phyloP scores from a whole-genome alignment of 1,140 invertebrate genomes.

The Dreissena rostriformis region DNA sequence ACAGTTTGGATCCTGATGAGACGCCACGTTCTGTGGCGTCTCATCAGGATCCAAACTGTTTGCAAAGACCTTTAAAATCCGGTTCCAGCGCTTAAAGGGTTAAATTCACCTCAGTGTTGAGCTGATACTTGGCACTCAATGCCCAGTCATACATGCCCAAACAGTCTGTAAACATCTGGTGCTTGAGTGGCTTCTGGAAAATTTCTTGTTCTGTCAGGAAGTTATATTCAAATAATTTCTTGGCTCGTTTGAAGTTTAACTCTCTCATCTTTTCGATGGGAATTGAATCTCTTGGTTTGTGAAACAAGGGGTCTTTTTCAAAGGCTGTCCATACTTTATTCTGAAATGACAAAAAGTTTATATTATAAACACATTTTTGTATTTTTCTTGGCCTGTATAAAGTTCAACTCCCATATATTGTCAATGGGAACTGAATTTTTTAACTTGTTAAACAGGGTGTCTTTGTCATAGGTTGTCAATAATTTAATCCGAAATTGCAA shows the following conservation, averaged over 20 bases:
- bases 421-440: slow-evolving; percentile 85
- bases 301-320: slow-evolving; percentile 91
- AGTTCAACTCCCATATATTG: slow-evolving; percentile 86
- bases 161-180: slow-evolving; percentile 79
- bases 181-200: slow-evolving; percentile 80
- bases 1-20: too few relatives aligned
- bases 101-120: slow-evolving; percentile 78
- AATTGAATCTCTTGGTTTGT: slow-evolving; percentile 82
- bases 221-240: slow-evolving; percentile 85
- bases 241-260: slow-evolving; percentile 85
- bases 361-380: too few relatives aligned
- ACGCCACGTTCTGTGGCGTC: too few relatives aligned
- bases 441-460: slow-evolving; percentile 88
- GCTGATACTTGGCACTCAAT: slow-evolving; percentile 85
- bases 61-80: too few relatives aligned
- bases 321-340: slow-evolving; percentile 90
- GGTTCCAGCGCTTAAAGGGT: too few relatives aligned
- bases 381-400: slow-evolving; percentile 84
- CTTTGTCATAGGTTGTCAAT: slow-evolving; percentile 90
- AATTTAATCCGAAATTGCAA: slow-evolving; percentile 87
- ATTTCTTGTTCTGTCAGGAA: slow-evolving; percentile 85
- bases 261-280: slow-evolving; percentile 88
- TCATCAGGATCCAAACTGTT: too few relatives aligned
- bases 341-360: slow-evolving; percentile 82
- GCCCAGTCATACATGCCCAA: slow-evolving; percentile 88